These are phyloP conservation scores for Lipophrys pholis DNA, from an alignment of 2,113 vertebrate genomes.

Conservation along the genomic window DNA sequence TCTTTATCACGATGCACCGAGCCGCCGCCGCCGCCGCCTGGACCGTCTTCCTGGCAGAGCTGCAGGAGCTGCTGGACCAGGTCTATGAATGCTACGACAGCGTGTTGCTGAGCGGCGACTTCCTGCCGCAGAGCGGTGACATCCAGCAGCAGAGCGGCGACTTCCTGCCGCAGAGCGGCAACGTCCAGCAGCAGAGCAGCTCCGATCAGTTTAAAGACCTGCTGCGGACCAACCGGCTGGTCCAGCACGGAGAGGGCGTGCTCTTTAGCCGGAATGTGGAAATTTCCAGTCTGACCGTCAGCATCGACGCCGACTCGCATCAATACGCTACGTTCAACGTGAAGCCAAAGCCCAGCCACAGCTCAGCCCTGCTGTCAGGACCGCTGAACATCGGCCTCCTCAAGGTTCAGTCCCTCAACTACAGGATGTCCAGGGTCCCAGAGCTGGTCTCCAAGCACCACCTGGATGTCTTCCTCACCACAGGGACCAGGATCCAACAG, in stretches of 20 bases:
- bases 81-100: neutral
- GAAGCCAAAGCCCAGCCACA: no score
- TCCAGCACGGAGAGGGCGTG: no score
- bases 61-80: neutral
- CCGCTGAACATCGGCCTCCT: neutral
- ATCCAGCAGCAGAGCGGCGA: no score
- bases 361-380: no score
- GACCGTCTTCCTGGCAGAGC: neutral
- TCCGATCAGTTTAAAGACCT: no score
- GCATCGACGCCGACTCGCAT: no score
- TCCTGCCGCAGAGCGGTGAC: neutral
- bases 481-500: neutral
- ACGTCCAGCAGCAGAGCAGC: neutral
- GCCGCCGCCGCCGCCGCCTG: no score
- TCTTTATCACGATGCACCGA: neutral
- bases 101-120: neutral
- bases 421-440: accelerated
- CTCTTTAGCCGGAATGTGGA: no score
- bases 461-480: neutral
- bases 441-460: no score
- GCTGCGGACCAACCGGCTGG: no score
- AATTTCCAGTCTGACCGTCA: no score
- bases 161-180: neutral
- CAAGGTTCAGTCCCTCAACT: neutral
- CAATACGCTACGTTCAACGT: no score